These are phyloP conservation scores for Ennomos erosarius DNA, from an alignment of 2,888 invertebrate species.

Conservation along the genomic window DNA sequence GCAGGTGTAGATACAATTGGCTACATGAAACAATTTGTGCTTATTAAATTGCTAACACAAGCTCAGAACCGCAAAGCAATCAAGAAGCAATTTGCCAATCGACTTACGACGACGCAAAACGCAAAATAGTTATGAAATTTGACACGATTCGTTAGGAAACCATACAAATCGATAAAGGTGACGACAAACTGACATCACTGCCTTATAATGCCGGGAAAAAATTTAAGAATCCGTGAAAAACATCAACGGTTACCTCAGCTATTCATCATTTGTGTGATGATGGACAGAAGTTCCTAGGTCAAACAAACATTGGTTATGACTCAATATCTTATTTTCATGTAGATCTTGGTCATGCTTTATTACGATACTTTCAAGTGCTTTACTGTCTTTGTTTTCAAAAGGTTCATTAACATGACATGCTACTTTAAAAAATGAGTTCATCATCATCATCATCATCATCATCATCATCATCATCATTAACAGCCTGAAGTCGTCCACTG, in stretches of 20 bases:
- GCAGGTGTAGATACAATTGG: conserved; percentile 54
- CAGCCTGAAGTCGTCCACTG: no score
- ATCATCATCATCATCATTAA: no score
- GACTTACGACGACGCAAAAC: conserved; percentile 30
- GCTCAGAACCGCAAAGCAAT: conserved; percentile 34
- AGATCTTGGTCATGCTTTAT: conserved; percentile 44
- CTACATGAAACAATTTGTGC: conserved; percentile 46
- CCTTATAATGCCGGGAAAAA: conserved; percentile 45
- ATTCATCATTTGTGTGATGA: conserved; percentile 49
- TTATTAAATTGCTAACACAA: conserved; percentile 36
- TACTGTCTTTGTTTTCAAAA: conserved; percentile 7
- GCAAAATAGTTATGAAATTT: conserved; percentile 34
- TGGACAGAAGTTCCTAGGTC: conserved; percentile 45
- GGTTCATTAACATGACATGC: conserved; percentile 13
- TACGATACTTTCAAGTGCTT: conserved; percentile 14
- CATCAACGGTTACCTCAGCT: conserved; percentile 56
- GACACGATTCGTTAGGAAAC: conserved; percentile 36
- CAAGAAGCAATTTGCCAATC: conserved; percentile 38
- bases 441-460: no score
- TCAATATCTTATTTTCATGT: conserved; percentile 55
- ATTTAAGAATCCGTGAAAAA: conserved; percentile 48
- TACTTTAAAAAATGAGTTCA: conserved; percentile 13
- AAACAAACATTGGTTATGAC: conserved; percentile 45
- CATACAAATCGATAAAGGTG: conserved; percentile 37
- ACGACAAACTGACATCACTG: conserved; percentile 56